Conservation (phyloP, 2,113 vertebrate genomes). For the Stictonetta naevosa region DNA sequence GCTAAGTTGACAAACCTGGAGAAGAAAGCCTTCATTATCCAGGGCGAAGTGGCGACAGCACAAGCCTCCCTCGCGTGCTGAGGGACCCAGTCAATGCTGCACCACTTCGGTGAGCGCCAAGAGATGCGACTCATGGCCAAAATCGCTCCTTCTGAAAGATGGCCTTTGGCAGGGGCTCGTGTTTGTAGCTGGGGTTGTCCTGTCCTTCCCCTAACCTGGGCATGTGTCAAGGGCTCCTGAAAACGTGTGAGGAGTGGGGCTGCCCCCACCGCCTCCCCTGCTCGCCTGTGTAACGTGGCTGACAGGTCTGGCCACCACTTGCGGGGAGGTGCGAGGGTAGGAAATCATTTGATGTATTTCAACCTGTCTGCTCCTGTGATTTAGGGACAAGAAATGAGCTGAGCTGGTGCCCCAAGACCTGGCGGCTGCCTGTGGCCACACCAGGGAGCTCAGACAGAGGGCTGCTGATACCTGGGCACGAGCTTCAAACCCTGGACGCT, state of each 20-base stretch:
- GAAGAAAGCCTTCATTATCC: neutral
- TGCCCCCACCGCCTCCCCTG: neutral
- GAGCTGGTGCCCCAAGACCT: neutral
- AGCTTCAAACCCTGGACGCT: slow-evolving; percentile 15
- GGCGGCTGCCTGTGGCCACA: neutral
- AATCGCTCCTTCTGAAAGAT: neutral
- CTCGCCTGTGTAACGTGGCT: rapidly evolving
- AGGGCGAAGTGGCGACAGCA: neutral
- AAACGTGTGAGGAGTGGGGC: neutral
- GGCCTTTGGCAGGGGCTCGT: neutral
- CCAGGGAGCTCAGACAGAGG: neutral
- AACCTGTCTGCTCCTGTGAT: neutral
- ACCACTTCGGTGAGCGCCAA: neutral
- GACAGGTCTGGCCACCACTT: neutral
- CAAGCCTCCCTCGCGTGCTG: rapidly evolving
- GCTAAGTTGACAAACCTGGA: slow-evolving; percentile 22
- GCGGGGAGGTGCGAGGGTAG: neutral
- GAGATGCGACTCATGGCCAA: neutral
- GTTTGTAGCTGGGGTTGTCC: neutral
- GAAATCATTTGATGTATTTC: slow-evolving; percentile 15
- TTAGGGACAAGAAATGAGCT: neutral
- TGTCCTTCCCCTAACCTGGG: neutral
- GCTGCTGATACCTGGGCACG: neutral
- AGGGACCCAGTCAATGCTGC: neutral
- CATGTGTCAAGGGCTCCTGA: neutral